phyloP scores from a whole-genome alignment of 2,888 invertebrate species.

The Clivina fossor region DNA sequence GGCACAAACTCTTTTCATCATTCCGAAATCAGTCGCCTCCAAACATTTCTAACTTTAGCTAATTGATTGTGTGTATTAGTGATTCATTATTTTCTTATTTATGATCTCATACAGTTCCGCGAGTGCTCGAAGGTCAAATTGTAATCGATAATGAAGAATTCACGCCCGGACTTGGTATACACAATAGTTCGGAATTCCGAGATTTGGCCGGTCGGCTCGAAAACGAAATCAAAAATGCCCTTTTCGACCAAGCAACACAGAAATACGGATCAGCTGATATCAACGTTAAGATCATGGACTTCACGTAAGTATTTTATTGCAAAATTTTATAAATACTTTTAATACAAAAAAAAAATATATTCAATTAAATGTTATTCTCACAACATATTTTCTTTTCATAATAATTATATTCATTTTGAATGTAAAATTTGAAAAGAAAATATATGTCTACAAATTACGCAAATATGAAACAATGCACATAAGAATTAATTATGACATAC shows the following conservation, averaged over 20 bases:
- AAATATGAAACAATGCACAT: no score
- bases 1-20: no score
- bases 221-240: conserved; percentile 59
- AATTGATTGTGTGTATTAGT: not conserved
- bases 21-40: no score
- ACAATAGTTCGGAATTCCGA: conserved; percentile 64
- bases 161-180: conserved; percentile 60
- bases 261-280: conserved; percentile 60
- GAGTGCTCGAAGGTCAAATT: conserved; percentile 69
- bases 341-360: no score
- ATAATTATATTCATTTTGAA: no score
- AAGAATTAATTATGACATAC: no score
- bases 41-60: no score
- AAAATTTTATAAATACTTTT: not conserved
- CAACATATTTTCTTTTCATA: no score
- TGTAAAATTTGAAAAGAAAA: no score
- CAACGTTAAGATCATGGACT: conserved; percentile 61
- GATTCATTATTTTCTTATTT: not conserved
- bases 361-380: no score
- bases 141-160: conserved; percentile 68
- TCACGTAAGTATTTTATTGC: conserved; percentile 58
- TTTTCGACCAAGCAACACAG: conserved; percentile 58
- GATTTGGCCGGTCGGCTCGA: conserved; percentile 63
- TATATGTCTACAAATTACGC: no score
- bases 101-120: conserved; percentile 65